A percentile compares a stretch with the other conserved stretches of the same genome.
Evolutionary conservation across 2,888 invertebrate species (phyloP).

Genomic region (Caenorhabditis sulstoni): DNA sequence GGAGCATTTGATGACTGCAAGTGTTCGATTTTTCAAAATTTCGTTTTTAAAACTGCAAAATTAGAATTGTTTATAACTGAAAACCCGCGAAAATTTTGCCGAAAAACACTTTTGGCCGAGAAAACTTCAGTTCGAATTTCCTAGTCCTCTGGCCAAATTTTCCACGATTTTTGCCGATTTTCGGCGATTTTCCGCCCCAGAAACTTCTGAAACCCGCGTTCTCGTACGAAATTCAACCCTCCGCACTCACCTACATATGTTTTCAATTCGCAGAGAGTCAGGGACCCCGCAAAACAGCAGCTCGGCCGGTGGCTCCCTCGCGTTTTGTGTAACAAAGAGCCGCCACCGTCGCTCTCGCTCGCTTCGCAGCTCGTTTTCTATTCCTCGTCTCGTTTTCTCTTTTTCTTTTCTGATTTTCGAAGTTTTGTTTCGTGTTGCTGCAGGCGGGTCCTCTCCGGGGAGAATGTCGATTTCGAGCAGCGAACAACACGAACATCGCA

Average conservation of each 20-base stretch:
- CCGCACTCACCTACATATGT: constrained; percentile 15
- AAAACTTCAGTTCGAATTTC: neutral
- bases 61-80: neutral
- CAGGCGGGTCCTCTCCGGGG: neutral
- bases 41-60: neutral
- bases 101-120: neutral
- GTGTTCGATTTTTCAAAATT: neutral
- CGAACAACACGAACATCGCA: constrained; percentile 27
- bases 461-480: constrained; percentile 57
- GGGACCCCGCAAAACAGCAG: too few species aligned
- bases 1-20: neutral
- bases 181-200: constrained; percentile 1
- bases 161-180: constrained; percentile 9
- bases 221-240: neutral
- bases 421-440: neutral
- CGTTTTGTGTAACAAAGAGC: too few species aligned
- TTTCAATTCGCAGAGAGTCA: constrained; percentile 5
- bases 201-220: constrained; percentile 2
- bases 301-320: too few species aligned
- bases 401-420: neutral
- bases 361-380: neutral
- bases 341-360: too few species aligned
- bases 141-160: neutral
- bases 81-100: neutral
- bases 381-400: neutral